Conservation (phyloP, 2,797 vertebrate species). For the Hydrophis major region DNA sequence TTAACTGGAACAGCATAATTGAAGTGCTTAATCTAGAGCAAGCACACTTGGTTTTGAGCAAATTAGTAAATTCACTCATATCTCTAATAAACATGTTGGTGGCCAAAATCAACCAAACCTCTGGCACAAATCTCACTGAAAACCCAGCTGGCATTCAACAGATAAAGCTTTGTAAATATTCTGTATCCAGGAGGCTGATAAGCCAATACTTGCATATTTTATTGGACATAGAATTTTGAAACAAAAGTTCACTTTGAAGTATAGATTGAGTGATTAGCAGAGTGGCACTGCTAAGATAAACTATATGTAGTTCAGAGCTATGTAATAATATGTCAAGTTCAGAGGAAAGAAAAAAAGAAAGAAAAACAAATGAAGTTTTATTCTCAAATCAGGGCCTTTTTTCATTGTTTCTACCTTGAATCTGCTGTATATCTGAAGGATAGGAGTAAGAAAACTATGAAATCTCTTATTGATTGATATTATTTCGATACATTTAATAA, state of each 20-base stretch:
- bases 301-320: neutral
- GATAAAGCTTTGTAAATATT: neutral
- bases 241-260: neutral
- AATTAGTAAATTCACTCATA: neutral
- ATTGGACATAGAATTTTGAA: accelerated
- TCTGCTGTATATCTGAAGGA: neutral
- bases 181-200: neutral
- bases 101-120: neutral
- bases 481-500: neutral
- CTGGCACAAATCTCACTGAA: neutral
- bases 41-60: neutral
- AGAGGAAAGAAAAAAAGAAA: no score
- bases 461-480: neutral
- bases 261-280: neutral
- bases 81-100: neutral
- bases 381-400: neutral
- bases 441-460: neutral
- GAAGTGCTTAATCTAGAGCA: neutral
- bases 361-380: neutral
- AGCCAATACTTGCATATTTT: neutral
- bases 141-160: neutral
- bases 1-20: neutral
- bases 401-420: neutral
- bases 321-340: no score
- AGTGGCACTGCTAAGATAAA: neutral